Evolutionary conservation across 2,113 vertebrate genomes (phyloP).

Genomic region (Platysteira castanea): DNA sequence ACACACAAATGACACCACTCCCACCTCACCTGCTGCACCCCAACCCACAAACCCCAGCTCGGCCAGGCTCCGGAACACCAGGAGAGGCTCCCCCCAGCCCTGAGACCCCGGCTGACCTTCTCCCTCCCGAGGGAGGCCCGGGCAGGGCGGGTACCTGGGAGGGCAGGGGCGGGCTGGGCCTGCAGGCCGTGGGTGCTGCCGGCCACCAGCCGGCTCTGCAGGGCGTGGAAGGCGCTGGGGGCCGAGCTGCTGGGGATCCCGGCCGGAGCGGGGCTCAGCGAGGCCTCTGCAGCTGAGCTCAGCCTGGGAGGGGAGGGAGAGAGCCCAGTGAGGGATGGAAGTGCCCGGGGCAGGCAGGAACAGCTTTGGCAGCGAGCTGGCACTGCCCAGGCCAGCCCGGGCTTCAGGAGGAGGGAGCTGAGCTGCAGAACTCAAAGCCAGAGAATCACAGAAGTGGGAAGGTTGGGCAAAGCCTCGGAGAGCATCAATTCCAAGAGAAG

Average conservation of each 20-base stretch:
- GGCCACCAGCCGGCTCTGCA: conserved; percentile 74
- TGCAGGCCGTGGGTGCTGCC: conserved; percentile 71
- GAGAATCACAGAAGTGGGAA: not conserved
- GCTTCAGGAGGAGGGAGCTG: not conserved
- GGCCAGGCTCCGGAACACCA: not conserved
- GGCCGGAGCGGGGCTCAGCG: conserved; percentile 33
- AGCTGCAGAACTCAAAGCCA: not conserved
- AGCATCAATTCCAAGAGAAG: too few species aligned
- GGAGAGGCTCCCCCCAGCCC: accelerated
- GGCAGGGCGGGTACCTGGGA: conserved; percentile 80
- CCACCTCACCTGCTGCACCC: not conserved
- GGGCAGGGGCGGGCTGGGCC: conserved; percentile 70
- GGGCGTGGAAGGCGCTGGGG: conserved; percentile 81
- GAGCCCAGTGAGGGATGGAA: accelerated
- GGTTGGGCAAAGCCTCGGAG: accelerated
- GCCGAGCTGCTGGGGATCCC: conserved; percentile 41
- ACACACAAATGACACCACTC: accelerated
- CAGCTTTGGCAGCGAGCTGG: accelerated
- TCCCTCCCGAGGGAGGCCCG: not conserved
- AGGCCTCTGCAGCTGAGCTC: conserved; percentile 26
- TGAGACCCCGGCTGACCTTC: not conserved
- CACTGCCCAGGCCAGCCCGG: accelerated
- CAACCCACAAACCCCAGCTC: accelerated
- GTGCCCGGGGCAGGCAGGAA: accelerated
- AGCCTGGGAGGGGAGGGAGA: conserved; percentile 16